Evolutionary conservation across 2,888 invertebrate genomes (phyloP).

Genomic region (Trissoscelio sp.): DNA sequence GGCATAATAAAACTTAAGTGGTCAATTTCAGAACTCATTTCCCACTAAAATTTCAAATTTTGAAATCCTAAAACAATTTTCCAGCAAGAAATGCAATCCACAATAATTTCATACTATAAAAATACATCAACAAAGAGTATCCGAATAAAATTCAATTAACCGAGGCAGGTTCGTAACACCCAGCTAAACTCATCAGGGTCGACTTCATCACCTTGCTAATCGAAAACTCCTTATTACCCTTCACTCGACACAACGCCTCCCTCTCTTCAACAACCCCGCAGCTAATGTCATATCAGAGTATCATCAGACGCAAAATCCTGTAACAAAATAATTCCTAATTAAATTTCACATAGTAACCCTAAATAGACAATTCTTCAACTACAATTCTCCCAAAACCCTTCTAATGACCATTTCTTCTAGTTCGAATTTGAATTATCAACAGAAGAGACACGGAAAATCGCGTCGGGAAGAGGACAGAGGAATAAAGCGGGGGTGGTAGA

Average conservation of each 20-base stretch:
- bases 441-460: slow-evolving; percentile 34
- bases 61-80: no score
- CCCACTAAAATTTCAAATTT: no score
- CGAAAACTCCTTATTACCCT: slow-evolving; percentile 35
- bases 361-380: no score
- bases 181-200: not conserved
- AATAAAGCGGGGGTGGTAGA: slow-evolving; percentile 69
- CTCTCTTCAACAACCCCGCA: not conserved
- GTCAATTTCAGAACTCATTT: no score
- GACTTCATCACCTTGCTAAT: slow-evolving; percentile 34
- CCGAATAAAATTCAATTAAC: slow-evolving; percentile 14
- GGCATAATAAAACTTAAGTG: no score
- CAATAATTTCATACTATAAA: no score
- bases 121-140: slow-evolving; percentile 13
- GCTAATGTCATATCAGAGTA: not conserved
- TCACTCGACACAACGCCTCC: slow-evolving; percentile 8
- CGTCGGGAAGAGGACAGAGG: slow-evolving; percentile 17
- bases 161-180: not conserved
- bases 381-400: no score
- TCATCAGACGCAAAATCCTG: not conserved
- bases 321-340: no score
- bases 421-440: no score
- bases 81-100: no score
- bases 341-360: no score
- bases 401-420: no score